phyloP scores from a whole-genome alignment of 92 coral and sea anemone genomes.

The Isaurus tuberculatus region DNA sequence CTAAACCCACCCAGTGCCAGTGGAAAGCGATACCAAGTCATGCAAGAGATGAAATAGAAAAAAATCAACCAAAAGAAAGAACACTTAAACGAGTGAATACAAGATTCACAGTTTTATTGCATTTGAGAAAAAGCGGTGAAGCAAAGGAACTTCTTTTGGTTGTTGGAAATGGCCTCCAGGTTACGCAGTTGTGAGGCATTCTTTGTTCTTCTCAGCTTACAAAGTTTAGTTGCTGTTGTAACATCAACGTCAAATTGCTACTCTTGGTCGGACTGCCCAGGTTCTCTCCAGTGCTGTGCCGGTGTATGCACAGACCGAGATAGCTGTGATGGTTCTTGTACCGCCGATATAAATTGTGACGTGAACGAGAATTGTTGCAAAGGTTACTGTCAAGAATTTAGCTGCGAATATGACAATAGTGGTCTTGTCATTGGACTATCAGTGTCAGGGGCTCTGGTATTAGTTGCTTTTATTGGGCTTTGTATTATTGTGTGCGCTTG shows the following conservation, averaged over 20 bases:
- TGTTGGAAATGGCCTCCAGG: background rate
- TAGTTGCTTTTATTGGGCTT: background rate
- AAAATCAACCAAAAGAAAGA: no score
- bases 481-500: constrained; percentile 29
- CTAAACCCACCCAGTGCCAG: no score
- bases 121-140: no score
- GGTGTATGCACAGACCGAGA: constrained; percentile 33
- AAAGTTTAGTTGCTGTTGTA: background rate
- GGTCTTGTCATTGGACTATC: constrained; percentile 8
- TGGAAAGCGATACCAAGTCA: no score
- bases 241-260: background rate
- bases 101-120: no score
- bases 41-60: no score
- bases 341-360: background rate
- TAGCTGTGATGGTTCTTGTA: constrained; percentile 27
- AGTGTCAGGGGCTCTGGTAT: background rate
- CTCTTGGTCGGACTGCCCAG: background rate
- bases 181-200: background rate
- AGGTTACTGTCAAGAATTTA: constrained; percentile 5
- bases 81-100: no score
- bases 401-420: background rate
- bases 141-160: no score
- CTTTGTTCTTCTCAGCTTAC: background rate
- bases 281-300: background rate
- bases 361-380: constrained; percentile 21